These are phyloP conservation scores for Eunapius fragilis DNA, from an alignment of 37 sponge, comb jelly and placozoan species.

Conservation along the genomic window DNA sequence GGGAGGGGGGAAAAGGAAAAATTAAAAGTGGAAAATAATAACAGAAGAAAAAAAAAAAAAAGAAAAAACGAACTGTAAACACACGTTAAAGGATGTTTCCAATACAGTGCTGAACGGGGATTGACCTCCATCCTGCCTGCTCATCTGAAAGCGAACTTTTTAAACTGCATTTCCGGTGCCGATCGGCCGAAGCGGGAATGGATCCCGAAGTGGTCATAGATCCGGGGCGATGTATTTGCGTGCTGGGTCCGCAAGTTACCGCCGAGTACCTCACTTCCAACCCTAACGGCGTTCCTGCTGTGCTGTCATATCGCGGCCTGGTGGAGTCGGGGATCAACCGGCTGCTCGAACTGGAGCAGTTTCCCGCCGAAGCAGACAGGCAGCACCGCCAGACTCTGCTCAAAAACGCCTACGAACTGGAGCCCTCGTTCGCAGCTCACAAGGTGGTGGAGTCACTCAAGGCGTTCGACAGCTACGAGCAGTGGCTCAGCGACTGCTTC, in stretches of 20 bases:
- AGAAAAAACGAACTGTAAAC: no score
- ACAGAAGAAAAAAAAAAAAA: no score
- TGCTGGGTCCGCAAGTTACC: constrained; percentile 49
- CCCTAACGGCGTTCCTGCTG: constrained; percentile 4
- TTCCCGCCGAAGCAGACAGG: constrained; percentile 4
- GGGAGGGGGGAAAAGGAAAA: no score
- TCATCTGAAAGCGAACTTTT: no score
- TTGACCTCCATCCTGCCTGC: no score
- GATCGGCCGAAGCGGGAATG: background rate
- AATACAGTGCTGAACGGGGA: no score
- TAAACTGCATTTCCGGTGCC: background rate
- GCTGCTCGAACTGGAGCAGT: constrained; percentile 32
- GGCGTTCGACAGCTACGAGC: constrained; percentile 29
- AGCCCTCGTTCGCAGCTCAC: constrained; percentile 40
- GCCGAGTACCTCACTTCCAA: constrained; percentile 23
- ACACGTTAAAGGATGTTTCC: no score
- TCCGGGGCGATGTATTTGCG: constrained; percentile 45
- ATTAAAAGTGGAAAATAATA: no score
- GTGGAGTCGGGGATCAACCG: constrained; percentile 36
- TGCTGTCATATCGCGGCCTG: constrained; percentile 27
- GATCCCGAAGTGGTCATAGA: constrained; percentile 37
- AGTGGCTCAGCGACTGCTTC: constrained; percentile 48
- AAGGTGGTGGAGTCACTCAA: constrained; percentile 41
- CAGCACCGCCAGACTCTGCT: constrained; percentile 33
- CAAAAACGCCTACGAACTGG: constrained; percentile 50